Conservation (phyloP, 2,113 vertebrate species). For the Lanius ludovicianus region DNA sequence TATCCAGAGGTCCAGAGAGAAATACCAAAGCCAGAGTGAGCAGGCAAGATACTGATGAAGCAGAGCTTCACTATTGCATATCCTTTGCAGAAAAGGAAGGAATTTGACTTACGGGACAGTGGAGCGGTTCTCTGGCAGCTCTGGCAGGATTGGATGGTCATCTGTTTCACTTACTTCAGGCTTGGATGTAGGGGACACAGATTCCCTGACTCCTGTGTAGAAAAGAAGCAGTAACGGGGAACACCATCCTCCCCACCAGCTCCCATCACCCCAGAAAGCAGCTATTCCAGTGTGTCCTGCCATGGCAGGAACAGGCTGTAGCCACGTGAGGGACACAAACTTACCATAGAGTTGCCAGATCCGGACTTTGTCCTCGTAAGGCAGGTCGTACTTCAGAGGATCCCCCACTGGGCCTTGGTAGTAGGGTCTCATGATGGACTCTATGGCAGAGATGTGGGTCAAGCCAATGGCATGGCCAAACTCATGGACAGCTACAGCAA, state of each 20-base stretch:
- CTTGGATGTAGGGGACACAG: slow-evolving; percentile 86
- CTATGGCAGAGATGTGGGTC: slow-evolving; percentile 86
- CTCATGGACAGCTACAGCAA: slow-evolving; percentile 94
- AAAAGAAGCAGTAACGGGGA: background rate
- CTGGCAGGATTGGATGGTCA: slow-evolving; percentile 85
- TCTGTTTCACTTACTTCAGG: slow-evolving; percentile 76
- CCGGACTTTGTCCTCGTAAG: slow-evolving; percentile 91
- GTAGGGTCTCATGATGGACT: slow-evolving; percentile 96
- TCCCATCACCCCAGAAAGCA: background rate
- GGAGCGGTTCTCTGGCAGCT: slow-evolving; percentile 86
- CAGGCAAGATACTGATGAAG: background rate
- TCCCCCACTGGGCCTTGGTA: slow-evolving; percentile 95
- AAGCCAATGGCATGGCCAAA: slow-evolving; percentile 96
- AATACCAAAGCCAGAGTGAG: background rate
- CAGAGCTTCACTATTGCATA: background rate
- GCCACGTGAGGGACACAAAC: background rate
- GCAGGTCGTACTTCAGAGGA: slow-evolving; percentile 90
- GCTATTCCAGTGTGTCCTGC: background rate
- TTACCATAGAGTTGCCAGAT: slow-evolving; percentile 96
- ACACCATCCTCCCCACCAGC: background rate
- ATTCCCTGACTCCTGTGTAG: slow-evolving; percentile 86
- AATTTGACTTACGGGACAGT: slow-evolving; percentile 81
- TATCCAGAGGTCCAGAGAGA: background rate
- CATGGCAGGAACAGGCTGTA: rapidly evolving
- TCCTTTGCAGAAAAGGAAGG: background rate